These are phyloP conservation scores for Lithophane socia DNA, from an alignment of 2,888 invertebrate species.

Conservation along the genomic window DNA sequence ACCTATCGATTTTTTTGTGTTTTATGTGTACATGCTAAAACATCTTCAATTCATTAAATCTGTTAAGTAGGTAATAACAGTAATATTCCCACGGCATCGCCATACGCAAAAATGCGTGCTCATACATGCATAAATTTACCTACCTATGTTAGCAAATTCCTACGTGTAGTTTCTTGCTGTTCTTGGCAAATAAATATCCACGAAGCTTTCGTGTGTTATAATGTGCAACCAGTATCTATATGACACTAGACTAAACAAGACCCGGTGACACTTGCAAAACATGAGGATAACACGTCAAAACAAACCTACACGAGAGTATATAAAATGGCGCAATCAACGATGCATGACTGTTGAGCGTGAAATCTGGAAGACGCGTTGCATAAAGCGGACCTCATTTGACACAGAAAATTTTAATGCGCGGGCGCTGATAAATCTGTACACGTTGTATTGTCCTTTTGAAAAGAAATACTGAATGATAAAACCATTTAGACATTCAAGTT, in stretches of 20 bases:
- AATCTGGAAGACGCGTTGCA: constrained; percentile 41
- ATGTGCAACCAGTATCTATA: neutral
- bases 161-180: neutral
- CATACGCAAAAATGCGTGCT: constrained; percentile 3
- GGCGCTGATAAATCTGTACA: constrained; percentile 11
- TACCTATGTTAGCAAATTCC: constrained; percentile 4
- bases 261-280: constrained; percentile 24
- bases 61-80: neutral
- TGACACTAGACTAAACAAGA: neutral
- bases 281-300: constrained; percentile 17
- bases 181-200: neutral
- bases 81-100: constrained; percentile 36
- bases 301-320: constrained; percentile 17
- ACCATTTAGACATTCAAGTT: neutral
- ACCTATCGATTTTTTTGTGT: neutral
- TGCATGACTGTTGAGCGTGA: constrained; percentile 12
- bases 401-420: constrained; percentile 14
- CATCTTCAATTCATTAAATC: neutral
- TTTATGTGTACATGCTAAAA: neutral
- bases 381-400: constrained; percentile 38
- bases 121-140: neutral
- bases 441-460: constrained; percentile 1
- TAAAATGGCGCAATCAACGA: constrained; percentile 39
- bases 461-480: neutral
- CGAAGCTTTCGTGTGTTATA: neutral